Evolutionary conservation across 1,140 invertebrate genomes (phyloP).

Genomic region (Platyscapa corneri): DNA sequence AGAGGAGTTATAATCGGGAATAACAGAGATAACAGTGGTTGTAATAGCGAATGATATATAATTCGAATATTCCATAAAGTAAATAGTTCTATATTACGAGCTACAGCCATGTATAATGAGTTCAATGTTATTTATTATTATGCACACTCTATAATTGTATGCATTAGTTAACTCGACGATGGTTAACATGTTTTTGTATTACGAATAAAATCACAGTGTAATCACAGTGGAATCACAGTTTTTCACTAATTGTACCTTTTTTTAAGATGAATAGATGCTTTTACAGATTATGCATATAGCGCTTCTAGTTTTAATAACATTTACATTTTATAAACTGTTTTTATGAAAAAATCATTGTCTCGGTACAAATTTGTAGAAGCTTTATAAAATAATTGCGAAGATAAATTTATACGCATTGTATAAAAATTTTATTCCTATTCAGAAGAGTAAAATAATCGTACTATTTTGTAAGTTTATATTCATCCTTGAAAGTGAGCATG

Average conservation of each 20-base stretch:
- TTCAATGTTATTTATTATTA: neutral
- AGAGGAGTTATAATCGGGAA: neutral
- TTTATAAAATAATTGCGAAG: neutral
- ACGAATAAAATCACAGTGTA: too few relatives aligned
- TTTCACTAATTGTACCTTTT: too few relatives aligned
- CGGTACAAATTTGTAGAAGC: neutral
- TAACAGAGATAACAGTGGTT: neutral
- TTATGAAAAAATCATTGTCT: neutral
- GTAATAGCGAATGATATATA: neutral
- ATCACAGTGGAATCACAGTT: too few relatives aligned
- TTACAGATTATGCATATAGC: too few relatives aligned
- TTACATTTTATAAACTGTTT: too few relatives aligned
- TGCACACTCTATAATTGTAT: neutral
- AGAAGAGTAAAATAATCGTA: too few relatives aligned
- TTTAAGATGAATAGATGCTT: too few relatives aligned
- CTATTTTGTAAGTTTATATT: neutral
- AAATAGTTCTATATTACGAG: neutral
- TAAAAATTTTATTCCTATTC: too few relatives aligned
- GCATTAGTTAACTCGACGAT: too few relatives aligned
- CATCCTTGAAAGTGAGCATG: neutral
- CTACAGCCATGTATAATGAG: neutral
- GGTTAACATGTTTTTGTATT: too few relatives aligned
- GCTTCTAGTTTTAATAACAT: too few relatives aligned
- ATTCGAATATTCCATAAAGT: neutral
- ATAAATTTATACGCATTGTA: neutral